Conservation (phyloP, 2,888 invertebrate species). For the Pharmacophagus antenor region DNA sequence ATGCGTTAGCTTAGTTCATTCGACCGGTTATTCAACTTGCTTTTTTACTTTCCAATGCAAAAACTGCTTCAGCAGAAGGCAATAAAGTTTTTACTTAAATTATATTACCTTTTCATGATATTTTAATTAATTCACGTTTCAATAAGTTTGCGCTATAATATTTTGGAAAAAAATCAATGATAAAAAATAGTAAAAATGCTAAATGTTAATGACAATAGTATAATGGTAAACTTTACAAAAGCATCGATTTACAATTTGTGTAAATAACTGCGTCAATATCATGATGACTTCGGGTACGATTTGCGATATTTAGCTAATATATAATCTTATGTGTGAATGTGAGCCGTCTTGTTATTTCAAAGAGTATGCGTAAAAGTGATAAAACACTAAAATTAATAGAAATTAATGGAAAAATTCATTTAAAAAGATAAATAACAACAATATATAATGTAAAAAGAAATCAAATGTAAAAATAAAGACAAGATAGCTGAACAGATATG, state of each 20-base stretch:
- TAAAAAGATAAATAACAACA: not conserved
- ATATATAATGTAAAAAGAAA: slow-evolving; percentile 4
- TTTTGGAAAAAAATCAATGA: no score
- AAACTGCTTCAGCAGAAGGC: not conserved
- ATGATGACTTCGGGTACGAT: no score
- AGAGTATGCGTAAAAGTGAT: not conserved
- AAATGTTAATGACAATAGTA: no score
- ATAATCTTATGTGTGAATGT: no score
- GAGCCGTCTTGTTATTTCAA: not conserved
- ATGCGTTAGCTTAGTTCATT: slow-evolving; percentile 10
- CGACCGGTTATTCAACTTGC: slow-evolving; percentile 30
- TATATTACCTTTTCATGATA: not conserved
- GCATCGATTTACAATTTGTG: no score
- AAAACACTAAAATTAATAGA: not conserved
- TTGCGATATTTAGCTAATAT: no score
- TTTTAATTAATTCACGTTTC: not conserved
- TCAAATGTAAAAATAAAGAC: slow-evolving; percentile 13
- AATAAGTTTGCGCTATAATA: no score
- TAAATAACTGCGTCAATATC: no score
- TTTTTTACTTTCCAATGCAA: slow-evolving; percentile 7
- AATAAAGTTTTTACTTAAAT: slow-evolving; percentile 1
- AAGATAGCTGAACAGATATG: slow-evolving; percentile 3
- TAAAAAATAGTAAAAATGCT: no score
- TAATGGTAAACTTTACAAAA: no score
- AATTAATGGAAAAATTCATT: not conserved